Evolutionary conservation across 2,888 invertebrate species (phyloP), one percentile per base, ranked within the genome.

Genomic region (Panopea generosa): DNA sequence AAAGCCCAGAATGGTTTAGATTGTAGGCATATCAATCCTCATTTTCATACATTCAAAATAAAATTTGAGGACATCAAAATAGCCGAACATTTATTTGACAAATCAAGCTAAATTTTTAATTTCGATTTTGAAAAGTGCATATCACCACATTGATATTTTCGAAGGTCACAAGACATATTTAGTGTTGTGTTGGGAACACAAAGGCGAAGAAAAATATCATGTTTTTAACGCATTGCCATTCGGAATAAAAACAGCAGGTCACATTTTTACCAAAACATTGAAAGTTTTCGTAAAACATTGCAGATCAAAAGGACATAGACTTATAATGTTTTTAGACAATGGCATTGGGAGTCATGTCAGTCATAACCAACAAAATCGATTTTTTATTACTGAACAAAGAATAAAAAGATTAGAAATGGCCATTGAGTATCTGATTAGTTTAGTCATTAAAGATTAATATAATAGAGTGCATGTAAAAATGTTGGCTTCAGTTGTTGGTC

Each of bases 61-160:
- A 68, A 63, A 43, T 74, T 61, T 49, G 69, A 74, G 33, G 74
- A 74, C 20, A 57, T 57, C n/a, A 33, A 40, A 24, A 49, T 74
- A 2, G 69, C 74, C 26, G 29, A 55, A 22, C 9, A 49, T 3
- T 20, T 73, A 49, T 65, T 71, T 65, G 52, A 56, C 1, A 47
- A 56, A 6, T 50, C 52, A 7, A 49, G n/a, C 22, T 65, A 29
- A 45, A 16, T 53, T 2, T 71, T 57, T 47, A 59, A 22, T 18
- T 71, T 27, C 29, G 71, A 71, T 53, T 27, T 71, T n/a, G n/a
- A n/a, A n/a, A n/a, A n/a, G n/a, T n/a, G n/a, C n/a, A n/a, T n/a
- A n/a, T n/a, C n/a, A n/a, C n/a, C 65, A 52, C n/a, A 57, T 43
- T 16, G 26, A 38, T 4, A 62, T 40, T 40, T 11, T 40, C 9